Evolutionary conservation across 2,797 vertebrate genomes (phyloP), one percentile per base, ranked within the genome.

Genomic region (Thaleichthys pacificus): DNA sequence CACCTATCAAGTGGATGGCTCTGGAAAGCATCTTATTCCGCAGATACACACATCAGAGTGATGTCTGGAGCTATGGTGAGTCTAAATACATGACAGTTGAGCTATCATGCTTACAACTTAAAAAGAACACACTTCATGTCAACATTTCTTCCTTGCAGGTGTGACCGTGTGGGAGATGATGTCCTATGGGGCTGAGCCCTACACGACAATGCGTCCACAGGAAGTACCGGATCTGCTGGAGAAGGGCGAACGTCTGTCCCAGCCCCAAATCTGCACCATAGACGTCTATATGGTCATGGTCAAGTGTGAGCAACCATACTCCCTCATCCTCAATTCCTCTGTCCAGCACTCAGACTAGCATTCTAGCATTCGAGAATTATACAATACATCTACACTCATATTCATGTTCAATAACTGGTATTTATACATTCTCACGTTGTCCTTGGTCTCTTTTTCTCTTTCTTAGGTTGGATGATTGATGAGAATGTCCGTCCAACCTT

Each of bases 231-330:
- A 97, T 73, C 91, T 99, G 72, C 89, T 99, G 76, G 96, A 98
- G 90, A 98, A 97, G 83, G 97, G 97, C 2, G 96, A 99, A 73
- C 93, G 96, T 21, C 90, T 99, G 26, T 92, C 95, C 3, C 97
- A 99, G 86, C 97, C 97, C 62, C 94, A 93, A 4, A 99, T 98
- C 84, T 98, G 96, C 87, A 99, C 97, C 72, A 98, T 99, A n/a
- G 97, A 99, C 32, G 97, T 99, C 73, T 98, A 99, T 89, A 99
- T 99, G 97, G 96, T 98, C 77, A 98, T 99, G 96, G 97, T 99
- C 72, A 99, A 98, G 82, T 99, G 97, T 99, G 83, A 95, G 97
- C 94, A 14, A 26, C 1, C 42, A 47, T 24, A 49, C 22, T 26
- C 19, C 7, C 30, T 42, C 7, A 35, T 11, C 32, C 17, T 11